Conservation (phyloP, 2,797 vertebrate genomes). For the Eurystomus glaucurus region DNA sequence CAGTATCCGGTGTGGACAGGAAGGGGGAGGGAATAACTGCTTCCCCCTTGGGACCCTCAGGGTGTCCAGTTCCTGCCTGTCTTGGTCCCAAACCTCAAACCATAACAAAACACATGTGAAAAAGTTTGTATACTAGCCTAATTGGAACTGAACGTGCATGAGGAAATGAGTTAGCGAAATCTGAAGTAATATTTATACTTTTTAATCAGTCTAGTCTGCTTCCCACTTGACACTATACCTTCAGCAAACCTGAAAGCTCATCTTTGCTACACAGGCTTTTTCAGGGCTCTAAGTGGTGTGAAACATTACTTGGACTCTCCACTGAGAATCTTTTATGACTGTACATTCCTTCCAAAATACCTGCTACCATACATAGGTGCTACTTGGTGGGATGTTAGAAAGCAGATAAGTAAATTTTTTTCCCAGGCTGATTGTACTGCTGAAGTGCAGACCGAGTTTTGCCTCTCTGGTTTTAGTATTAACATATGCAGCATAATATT, state of each 20-base stretch:
- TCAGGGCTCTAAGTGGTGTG: background rate
- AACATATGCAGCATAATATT: background rate
- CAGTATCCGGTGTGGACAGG: too few relatives aligned
- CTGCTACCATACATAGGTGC: background rate
- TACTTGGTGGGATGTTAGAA: slow-evolving; percentile 12
- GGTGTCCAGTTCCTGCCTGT: too few relatives aligned
- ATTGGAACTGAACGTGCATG: background rate
- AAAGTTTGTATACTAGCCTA: background rate
- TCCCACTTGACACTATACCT: background rate
- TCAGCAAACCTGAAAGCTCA: background rate
- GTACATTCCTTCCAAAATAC: background rate
- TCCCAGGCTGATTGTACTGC: background rate
- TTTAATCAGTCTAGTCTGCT: background rate
- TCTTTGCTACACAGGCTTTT: background rate
- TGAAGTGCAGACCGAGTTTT: slow-evolving; percentile 7
- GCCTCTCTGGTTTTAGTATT: background rate
- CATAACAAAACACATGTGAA: background rate
- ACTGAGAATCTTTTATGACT: background rate
- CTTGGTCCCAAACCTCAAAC: too few relatives aligned
- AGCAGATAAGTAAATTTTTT: background rate
- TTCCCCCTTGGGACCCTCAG: too few relatives aligned
- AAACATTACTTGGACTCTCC: background rate
- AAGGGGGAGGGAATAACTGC: too few relatives aligned
- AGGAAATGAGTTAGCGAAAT: background rate
- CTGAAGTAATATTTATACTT: background rate